These are phyloP conservation scores for Tokudaia muenninki DNA, from an alignment of 2,797 vertebrate species.

Conservation along the genomic window DNA sequence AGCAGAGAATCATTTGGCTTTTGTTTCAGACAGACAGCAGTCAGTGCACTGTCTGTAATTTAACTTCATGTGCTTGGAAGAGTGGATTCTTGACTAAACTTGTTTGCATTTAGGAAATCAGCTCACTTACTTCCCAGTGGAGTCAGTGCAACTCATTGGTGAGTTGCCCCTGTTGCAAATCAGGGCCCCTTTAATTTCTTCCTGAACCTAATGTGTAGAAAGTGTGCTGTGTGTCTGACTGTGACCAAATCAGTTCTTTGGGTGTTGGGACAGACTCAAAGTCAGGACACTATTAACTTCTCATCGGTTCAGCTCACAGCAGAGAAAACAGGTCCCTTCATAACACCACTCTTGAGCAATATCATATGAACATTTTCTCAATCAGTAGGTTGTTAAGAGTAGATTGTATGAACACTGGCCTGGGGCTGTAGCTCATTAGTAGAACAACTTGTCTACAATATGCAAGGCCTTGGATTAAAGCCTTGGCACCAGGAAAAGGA, in stretches of 20 bases:
- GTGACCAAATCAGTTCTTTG: too few relatives aligned
- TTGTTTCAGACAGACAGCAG: slow-evolving; percentile 78
- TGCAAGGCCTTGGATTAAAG: not conserved
- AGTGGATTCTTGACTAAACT: not conserved
- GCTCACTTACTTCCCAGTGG: not conserved
- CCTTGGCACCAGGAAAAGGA: not conserved
- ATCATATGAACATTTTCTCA: not conserved
- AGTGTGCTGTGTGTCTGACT: rapidly evolving
- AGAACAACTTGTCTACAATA: not conserved
- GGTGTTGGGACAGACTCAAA: not conserved
- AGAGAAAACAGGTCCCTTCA: not conserved
- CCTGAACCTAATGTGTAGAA: not conserved
- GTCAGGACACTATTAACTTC: not conserved
- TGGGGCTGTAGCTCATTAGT: not conserved
- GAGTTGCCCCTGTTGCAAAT: not conserved
- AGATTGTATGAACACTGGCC: not conserved
- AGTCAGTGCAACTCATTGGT: not conserved
- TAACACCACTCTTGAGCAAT: not conserved
- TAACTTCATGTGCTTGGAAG: slow-evolving; percentile 15
- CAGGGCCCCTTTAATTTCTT: not conserved
- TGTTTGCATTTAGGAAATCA: not conserved
- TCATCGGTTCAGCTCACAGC: not conserved
- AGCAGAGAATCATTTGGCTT: slow-evolving; percentile 60
- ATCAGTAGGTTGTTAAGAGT: too few relatives aligned
- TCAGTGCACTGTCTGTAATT: not conserved